Percentiles rank a stretch among this genome's conserved stretches.
Evolutionary conservation across 2,113 vertebrate genomes (phyloP).

Genomic region (Zapus hudsonius): DNA sequence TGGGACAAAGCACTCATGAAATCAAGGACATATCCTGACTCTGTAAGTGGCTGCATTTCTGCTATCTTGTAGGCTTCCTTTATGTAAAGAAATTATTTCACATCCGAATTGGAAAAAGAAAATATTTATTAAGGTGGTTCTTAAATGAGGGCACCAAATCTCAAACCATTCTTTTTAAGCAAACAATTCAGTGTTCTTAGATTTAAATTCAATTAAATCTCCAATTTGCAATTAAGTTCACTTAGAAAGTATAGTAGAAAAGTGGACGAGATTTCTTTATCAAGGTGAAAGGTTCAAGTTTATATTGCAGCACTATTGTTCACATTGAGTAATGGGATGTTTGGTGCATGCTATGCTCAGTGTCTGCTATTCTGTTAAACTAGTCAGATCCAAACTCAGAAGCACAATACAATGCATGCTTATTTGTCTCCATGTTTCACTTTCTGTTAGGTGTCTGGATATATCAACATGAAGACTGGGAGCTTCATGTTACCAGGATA

Average conservation of each 20-base stretch:
- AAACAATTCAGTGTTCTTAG: not conserved
- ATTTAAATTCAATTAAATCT: not conserved
- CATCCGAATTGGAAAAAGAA: not conserved
- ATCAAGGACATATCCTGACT: not conserved
- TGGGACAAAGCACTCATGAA: not conserved
- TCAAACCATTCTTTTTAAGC: not conserved
- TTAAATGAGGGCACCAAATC: not conserved
- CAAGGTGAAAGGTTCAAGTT: not conserved
- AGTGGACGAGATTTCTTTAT: not conserved
- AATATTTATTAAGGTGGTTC: not conserved
- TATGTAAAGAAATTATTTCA: not conserved
- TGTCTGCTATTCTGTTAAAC: not conserved
- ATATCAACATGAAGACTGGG: too few species aligned
- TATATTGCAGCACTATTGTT: not conserved
- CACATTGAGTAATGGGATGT: not conserved
- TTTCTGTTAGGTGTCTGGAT: not conserved
- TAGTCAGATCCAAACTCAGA: not conserved
- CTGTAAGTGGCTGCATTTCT: not conserved
- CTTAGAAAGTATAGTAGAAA: not conserved
- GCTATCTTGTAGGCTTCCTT: not conserved
- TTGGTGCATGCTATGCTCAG: not conserved
- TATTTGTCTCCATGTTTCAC: not conserved
- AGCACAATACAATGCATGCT: not conserved
- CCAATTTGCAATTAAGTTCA: not conserved
- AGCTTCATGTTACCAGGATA: too few species aligned